These are phyloP conservation scores for Promerops cafer DNA, from an alignment of 2,113 vertebrate species.

Conservation along the genomic window DNA sequence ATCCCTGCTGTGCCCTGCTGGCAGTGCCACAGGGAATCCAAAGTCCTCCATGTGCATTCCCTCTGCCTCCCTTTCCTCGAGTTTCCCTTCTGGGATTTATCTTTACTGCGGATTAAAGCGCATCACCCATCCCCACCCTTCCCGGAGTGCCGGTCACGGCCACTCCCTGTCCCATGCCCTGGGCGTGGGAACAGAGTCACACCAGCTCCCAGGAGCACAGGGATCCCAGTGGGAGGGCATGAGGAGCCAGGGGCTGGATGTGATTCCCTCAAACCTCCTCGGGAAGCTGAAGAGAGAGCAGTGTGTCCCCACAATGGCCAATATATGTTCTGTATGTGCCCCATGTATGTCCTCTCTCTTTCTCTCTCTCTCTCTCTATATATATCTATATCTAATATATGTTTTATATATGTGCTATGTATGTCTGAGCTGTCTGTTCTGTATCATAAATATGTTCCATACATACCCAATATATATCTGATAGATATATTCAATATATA, in stretches of 20 bases:
- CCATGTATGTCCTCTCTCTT: fast-evolving
- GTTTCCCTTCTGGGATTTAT: background rate
- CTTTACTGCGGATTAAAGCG: fast-evolving
- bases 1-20: background rate
- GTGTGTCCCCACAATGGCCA: background rate
- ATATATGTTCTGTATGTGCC: background rate
- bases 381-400: no score
- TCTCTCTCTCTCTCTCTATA: no score
- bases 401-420: no score
- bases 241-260: fast-evolving
- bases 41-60: background rate
- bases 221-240: fast-evolving
- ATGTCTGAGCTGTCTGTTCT: no score
- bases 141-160: fast-evolving
- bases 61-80: background rate
- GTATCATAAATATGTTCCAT: no score
- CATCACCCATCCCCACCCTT: background rate
- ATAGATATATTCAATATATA: no score
- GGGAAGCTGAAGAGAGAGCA: background rate
- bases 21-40: background rate
- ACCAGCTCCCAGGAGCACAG: background rate
- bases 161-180: background rate
- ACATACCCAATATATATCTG: no score
- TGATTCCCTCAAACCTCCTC: background rate
- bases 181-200: background rate